Percentiles rank a stretch among this genome's conserved stretches.
Conservation (phyloP, 2,888 invertebrate genomes). For the Pseudococcus viburni region DNA sequence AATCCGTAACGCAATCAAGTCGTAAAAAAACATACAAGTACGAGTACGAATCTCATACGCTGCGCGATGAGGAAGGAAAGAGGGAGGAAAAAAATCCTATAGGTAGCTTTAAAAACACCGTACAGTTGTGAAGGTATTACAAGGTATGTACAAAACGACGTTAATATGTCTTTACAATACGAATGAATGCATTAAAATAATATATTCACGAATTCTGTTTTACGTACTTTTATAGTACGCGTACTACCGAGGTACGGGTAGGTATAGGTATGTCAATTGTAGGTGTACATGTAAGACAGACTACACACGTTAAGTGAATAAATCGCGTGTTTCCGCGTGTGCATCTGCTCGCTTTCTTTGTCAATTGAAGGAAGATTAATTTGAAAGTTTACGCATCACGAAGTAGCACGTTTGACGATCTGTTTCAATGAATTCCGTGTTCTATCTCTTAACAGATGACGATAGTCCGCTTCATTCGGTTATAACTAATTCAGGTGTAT, state of each 20-base stretch:
- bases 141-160: conserved; percentile 25
- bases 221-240: conserved; percentile 29
- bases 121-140: neutral
- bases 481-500: conserved; percentile 51
- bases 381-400: conserved; percentile 58
- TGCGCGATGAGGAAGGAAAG: neutral
- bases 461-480: conserved; percentile 56
- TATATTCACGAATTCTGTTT: conserved; percentile 52
- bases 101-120: neutral
- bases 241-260: neutral
- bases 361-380: conserved; percentile 61
- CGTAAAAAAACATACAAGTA: conserved; percentile 6
- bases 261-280: conserved; percentile 38
- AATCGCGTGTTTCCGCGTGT: conserved; percentile 27
- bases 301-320: conserved; percentile 44
- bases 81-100: neutral
- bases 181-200: conserved; percentile 52
- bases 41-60: neutral
- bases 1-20: conserved; percentile 36
- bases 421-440: conserved; percentile 54
- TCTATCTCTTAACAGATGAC: conserved; percentile 56
- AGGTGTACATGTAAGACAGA: conserved; percentile 33
- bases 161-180: conserved; percentile 53
- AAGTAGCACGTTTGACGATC: conserved; percentile 58
- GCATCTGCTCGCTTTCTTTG: conserved; percentile 54